A percentile compares a stretch with the other conserved stretches of the same genome.
phyloP scores from a whole-genome alignment of 2,113 vertebrate genomes.

The Cricetomys ansorgei region DNA sequence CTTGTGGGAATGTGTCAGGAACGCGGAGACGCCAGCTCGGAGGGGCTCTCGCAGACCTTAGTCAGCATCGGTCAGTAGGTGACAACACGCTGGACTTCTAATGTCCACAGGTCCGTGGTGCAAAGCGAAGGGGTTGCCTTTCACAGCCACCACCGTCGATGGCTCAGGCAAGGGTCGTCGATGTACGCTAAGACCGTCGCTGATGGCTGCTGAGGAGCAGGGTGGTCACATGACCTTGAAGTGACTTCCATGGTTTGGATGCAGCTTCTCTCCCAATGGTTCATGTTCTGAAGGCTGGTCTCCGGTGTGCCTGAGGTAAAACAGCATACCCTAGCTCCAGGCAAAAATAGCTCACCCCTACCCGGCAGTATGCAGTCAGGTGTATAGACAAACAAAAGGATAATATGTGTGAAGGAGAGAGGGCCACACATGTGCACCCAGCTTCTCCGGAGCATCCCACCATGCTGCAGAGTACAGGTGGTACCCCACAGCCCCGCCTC shows the following conservation, averaged over 20 bases:
- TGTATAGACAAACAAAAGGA: neutral
- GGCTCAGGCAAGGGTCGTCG: neutral
- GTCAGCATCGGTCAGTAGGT: neutral
- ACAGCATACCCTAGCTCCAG: fast-evolving
- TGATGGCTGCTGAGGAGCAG: neutral
- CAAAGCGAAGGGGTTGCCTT: neutral
- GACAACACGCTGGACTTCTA: neutral
- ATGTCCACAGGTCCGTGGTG: neutral
- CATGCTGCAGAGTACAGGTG: neutral
- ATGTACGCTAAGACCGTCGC: neutral
- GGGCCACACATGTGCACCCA: fast-evolving
- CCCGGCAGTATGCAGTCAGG: too few species aligned
- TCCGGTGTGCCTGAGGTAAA: neutral
- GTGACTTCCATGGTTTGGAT: neutral
- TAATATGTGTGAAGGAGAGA: fast-evolving
- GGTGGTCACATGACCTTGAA: neutral
- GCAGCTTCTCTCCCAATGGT: neutral
- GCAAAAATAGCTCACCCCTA: too few species aligned
- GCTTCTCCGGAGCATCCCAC: neutral
- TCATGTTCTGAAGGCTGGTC: neutral
- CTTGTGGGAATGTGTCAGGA: neutral
- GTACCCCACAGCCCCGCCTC: fast-evolving
- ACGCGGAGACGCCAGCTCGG: neutral
- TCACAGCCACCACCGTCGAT: neutral
- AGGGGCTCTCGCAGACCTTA: neutral